phyloP scores from a whole-genome alignment of 1,140 invertebrate species.

The Bilobella aurantiaca region DNA sequence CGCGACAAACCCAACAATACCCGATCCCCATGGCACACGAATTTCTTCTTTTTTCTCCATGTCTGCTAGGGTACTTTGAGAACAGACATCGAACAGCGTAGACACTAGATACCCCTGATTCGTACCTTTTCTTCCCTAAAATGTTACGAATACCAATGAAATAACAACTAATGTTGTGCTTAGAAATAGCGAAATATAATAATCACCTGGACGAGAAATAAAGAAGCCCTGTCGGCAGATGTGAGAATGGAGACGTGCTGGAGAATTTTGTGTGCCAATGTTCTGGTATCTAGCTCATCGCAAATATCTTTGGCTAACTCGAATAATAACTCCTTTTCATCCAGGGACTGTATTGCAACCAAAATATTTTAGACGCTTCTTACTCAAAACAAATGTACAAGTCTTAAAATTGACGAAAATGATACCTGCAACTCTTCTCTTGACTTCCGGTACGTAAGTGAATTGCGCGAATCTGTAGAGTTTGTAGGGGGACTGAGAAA shows the following conservation, averaged over 20 bases:
- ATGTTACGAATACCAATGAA: too few species aligned
- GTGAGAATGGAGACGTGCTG: slow-evolving; percentile 87
- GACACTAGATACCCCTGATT: slow-evolving; percentile 62
- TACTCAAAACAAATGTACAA: too few species aligned
- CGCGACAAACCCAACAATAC: slow-evolving; percentile 87
- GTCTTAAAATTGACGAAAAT: not conserved
- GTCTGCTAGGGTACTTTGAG: slow-evolving; percentile 75
- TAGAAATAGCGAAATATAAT: not conserved
- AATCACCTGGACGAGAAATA: slow-evolving; percentile 75
- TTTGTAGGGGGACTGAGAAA: slow-evolving; percentile 20
- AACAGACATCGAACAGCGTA: slow-evolving; percentile 87
- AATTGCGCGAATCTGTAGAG: not conserved
- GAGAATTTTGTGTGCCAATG: slow-evolving; percentile 88
- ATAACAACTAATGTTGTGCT: too few species aligned
- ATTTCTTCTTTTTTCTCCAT: slow-evolving; percentile 87
- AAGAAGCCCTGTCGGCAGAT: slow-evolving; percentile 80
- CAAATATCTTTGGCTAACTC: slow-evolving; percentile 92
- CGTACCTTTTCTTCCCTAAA: slow-evolving; percentile 38
- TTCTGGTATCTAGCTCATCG: slow-evolving; percentile 85
- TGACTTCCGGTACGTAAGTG: slow-evolving; percentile 26
- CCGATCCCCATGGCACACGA: slow-evolving; percentile 68
- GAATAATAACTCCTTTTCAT: slow-evolving; percentile 90
- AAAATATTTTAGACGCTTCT: not conserved
- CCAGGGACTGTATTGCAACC: slow-evolving; percentile 58
- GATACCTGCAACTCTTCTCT: slow-evolving; percentile 34